These are phyloP conservation scores for Psammodynastes pulverulentus DNA, from an alignment of 2,113 vertebrate genomes.

Conservation along the genomic window DNA sequence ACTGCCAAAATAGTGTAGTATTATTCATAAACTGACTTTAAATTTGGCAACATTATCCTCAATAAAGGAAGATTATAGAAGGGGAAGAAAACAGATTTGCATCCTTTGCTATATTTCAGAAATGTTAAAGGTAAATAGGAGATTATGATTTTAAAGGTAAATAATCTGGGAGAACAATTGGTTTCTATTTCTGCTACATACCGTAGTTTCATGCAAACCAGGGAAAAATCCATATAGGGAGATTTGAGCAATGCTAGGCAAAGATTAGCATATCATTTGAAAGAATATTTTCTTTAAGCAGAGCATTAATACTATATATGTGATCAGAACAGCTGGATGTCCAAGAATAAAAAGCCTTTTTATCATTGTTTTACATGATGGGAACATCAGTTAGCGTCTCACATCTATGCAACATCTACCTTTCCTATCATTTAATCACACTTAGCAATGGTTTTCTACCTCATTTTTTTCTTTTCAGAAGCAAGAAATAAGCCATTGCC, in stretches of 20 bases:
- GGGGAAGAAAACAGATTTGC: rapidly evolving
- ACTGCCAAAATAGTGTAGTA: not conserved
- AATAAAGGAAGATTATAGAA: not conserved
- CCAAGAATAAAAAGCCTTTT: conserved; percentile 29
- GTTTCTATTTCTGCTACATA: not conserved
- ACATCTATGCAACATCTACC: conserved; percentile 33
- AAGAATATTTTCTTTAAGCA: not conserved
- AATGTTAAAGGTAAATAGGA: not conserved
- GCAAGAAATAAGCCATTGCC: conserved; percentile 49
- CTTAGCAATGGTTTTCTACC: conserved; percentile 44
- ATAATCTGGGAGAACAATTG: not conserved
- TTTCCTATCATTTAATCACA: conserved; percentile 30
- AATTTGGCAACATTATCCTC: not conserved
- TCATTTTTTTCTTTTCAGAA: conserved; percentile 32
- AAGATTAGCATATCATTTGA: not conserved
- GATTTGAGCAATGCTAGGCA: not conserved
- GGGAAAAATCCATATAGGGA: not conserved
- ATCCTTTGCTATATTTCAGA: not conserved
- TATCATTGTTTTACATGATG: conserved; percentile 31
- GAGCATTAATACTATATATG: not conserved
- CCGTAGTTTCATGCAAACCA: not conserved
- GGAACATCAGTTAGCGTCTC: conserved; percentile 38
- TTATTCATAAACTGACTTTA: not conserved
- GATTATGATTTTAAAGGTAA: not conserved
- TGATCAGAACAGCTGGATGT: conserved; percentile 42